These are phyloP conservation scores for Lagenorhynchus albirostris DNA, from an alignment of 2,113 vertebrate species.

Conservation along the genomic window DNA sequence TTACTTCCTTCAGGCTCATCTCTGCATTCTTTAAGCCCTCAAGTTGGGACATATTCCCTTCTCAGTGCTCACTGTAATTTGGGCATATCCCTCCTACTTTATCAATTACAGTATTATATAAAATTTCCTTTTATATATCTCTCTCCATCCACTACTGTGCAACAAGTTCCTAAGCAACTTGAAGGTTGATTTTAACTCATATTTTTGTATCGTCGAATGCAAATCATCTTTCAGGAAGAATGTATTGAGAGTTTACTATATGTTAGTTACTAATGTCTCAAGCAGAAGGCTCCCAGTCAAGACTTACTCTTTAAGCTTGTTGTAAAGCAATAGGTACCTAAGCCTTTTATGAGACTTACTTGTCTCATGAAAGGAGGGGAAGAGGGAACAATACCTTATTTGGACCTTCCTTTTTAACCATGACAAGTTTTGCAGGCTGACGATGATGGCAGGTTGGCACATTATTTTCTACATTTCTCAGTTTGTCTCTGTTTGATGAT, in stretches of 20 bases:
- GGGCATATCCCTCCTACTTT: neutral
- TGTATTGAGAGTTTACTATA: neutral
- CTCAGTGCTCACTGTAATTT: neutral
- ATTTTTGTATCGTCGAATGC: neutral
- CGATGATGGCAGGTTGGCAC: conserved; percentile 79
- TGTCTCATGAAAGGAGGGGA: neutral
- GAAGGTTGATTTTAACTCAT: neutral
- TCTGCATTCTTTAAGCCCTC: neutral
- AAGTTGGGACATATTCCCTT: neutral
- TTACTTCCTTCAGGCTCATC: neutral
- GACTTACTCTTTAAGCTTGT: neutral
- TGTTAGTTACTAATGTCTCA: neutral
- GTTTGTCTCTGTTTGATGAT: conserved; percentile 56
- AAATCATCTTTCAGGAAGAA: neutral
- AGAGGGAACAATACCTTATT: conserved; percentile 81
- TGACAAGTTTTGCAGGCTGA: conserved; percentile 81
- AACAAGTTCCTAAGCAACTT: neutral
- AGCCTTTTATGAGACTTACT: neutral
- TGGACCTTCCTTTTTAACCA: conserved; percentile 84
- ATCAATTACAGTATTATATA: neutral
- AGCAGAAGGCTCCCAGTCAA: neutral
- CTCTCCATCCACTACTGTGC: neutral
- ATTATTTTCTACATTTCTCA: conserved; percentile 18
- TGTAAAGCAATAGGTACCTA: neutral
- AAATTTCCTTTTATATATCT: neutral